Conservation (phyloP, 1,140 invertebrate species). For the Telenomus remus region DNA sequence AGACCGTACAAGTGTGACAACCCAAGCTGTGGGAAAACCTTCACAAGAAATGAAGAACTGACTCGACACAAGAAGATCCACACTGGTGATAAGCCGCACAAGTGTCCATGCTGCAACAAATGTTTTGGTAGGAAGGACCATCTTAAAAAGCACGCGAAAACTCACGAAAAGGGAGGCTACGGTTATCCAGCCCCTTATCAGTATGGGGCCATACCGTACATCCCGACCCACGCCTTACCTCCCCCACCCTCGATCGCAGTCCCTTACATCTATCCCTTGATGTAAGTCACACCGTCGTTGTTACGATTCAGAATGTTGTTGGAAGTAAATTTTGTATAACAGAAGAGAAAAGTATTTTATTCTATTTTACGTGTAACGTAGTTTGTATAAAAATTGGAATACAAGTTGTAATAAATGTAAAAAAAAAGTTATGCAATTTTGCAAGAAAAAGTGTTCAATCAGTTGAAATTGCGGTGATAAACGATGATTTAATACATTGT, state of each 20-base stretch:
- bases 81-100: conserved; percentile 86
- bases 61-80: conserved; percentile 94
- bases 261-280: conserved; percentile 31
- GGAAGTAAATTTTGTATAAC: too few relatives aligned
- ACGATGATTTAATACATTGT: too few relatives aligned
- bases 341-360: too few relatives aligned
- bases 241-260: conserved; percentile 16
- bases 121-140: conserved; percentile 93
- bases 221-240: conserved; percentile 12
- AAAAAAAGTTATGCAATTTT: too few relatives aligned
- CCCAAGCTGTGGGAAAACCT: conserved; percentile 89
- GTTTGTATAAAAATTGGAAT: too few relatives aligned
- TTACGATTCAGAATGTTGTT: too few relatives aligned
- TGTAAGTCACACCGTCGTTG: conserved; percentile 8
- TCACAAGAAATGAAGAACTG: conserved; percentile 94
- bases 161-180: conserved; percentile 75
- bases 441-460: too few relatives aligned
- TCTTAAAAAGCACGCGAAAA: conserved; percentile 87
- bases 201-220: conserved; percentile 36
- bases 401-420: too few relatives aligned
- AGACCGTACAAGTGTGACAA: conserved; percentile 90
- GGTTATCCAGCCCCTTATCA: conserved; percentile 41
- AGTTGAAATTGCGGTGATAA: too few relatives aligned
- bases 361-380: too few relatives aligned
- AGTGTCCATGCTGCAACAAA: conserved; percentile 87